Percentiles rank a stretch among this genome's conserved stretches.
These are phyloP conservation scores for Chrosomus eos DNA, from an alignment of 2,797 vertebrate genomes.

Conservation along the genomic window DNA sequence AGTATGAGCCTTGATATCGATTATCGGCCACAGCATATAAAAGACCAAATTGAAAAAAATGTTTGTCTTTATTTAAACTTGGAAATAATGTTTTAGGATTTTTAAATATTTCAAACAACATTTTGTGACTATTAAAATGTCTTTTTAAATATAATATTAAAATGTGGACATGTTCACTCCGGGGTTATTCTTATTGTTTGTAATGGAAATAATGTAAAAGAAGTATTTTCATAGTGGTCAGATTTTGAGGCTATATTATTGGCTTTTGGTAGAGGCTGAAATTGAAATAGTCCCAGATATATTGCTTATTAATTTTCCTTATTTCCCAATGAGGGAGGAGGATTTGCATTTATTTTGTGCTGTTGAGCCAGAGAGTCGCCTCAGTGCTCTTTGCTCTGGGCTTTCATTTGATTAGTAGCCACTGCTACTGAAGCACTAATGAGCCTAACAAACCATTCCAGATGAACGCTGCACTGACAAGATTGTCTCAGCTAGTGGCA, in stretches of 20 bases:
- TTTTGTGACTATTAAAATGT: not conserved
- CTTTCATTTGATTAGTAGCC: slow-evolving; percentile 67
- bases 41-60: not conserved
- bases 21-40: not conserved
- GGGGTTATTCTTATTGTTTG: not conserved
- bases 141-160: no score
- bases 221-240: not conserved
- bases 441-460: slow-evolving; percentile 8
- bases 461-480: not conserved
- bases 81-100: not conserved
- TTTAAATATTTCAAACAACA: not conserved
- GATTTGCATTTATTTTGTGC: slow-evolving; percentile 72
- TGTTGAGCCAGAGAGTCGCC: slow-evolving; percentile 64
- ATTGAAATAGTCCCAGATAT: not conserved
- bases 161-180: not conserved
- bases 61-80: not conserved
- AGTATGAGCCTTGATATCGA: not conserved
- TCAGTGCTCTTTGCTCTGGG: slow-evolving; percentile 51
- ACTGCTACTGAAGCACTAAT: slow-evolving; percentile 48
- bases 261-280: not conserved
- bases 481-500: not conserved
- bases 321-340: slow-evolving; percentile 25
- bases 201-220: not conserved
- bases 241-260: not conserved
- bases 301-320: not conserved